phyloP scores from a whole-genome alignment of 2,797 vertebrate species.

The Chloroceryle inda region DNA sequence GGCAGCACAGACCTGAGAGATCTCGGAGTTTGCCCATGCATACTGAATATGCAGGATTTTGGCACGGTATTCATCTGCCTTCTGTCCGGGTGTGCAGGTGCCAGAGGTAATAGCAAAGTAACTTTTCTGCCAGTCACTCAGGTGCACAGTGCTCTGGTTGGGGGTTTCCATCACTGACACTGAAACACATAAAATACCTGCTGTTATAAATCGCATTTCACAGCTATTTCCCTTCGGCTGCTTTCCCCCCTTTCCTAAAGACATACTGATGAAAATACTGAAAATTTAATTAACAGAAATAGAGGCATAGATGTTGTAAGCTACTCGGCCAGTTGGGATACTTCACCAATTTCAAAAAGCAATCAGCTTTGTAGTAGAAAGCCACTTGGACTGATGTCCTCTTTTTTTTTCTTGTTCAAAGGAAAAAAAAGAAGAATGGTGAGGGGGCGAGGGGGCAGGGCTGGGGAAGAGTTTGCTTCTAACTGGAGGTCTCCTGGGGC shows the following conservation, averaged over 20 bases:
- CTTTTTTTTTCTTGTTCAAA: neutral
- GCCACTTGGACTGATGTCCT: neutral
- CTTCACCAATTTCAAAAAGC: neutral
- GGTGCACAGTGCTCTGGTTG: conserved; percentile 83
- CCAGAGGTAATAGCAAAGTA: conserved; percentile 91
- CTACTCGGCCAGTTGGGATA: neutral
- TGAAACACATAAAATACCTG: conserved; percentile 78
- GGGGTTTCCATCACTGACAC: conserved; percentile 82
- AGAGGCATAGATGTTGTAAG: neutral
- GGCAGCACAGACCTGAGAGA: conserved; percentile 88
- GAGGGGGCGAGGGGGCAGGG: too few species aligned
- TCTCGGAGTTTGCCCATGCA: conserved; percentile 91
- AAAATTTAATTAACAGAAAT: neutral
- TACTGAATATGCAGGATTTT: conserved; percentile 93
- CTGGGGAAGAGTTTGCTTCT: neutral
- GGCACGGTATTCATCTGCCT: conserved; percentile 91
- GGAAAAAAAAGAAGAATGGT: neutral
- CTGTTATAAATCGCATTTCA: conserved; percentile 15
- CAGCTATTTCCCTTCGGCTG: neutral
- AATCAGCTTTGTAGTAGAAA: neutral
- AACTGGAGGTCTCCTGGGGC: conserved; percentile 26
- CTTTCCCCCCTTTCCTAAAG: neutral
- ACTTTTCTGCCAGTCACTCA: conserved; percentile 94
- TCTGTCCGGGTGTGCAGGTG: conserved; percentile 88
- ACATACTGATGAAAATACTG: neutral